These are phyloP conservation scores for Strongylocentrotus purpuratus DNA, from an alignment of 35 echinoderm and acorn worm species.

Conservation along the genomic window DNA sequence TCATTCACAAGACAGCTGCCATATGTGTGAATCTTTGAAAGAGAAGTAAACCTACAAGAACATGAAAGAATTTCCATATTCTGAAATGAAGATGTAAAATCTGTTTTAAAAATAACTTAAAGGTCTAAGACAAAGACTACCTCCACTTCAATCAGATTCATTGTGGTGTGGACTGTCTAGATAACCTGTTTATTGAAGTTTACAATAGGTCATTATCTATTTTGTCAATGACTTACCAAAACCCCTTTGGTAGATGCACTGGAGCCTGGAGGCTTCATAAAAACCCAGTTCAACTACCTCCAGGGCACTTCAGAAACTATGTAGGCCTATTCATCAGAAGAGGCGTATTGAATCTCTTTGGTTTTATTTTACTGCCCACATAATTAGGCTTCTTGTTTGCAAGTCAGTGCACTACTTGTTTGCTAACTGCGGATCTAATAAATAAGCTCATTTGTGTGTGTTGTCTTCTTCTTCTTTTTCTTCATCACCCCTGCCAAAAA, in stretches of 20 bases:
- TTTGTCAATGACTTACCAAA: conserved; percentile 16
- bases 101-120: neutral
- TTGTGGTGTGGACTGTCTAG: neutral
- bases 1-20: no score
- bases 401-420: neutral
- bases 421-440: neutral
- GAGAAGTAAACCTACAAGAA: no score
- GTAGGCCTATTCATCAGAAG: neutral
- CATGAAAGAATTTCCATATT: no score
- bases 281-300: neutral
- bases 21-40: no score
- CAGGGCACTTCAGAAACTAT: neutral
- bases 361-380: neutral
- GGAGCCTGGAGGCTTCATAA: neutral
- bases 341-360: no score
- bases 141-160: neutral
- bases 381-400: neutral
- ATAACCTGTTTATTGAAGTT: neutral
- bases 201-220: conserved; percentile 33
- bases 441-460: neutral
- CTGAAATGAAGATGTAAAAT: neutral
- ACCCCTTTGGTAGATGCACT: neutral
- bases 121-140: neutral
- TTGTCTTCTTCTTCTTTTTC: neutral
- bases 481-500: neutral